Conservation (phyloP, 2,113 vertebrate genomes). For the Andinoacara biseriatus region DNA sequence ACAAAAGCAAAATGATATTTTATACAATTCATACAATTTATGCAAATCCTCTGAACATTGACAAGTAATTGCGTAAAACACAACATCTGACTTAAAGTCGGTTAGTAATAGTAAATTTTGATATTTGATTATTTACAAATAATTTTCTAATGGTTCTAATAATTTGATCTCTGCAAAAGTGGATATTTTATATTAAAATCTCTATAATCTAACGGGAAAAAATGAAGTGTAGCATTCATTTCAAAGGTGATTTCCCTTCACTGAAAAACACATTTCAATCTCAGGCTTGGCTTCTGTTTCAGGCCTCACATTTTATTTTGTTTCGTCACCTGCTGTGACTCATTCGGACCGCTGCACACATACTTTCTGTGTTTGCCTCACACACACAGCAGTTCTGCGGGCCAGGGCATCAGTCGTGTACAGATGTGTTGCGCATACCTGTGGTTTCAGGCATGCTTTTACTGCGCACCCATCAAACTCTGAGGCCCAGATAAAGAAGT, state of each 20-base stretch:
- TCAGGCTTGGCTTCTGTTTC: not conserved
- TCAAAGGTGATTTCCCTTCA: not conserved
- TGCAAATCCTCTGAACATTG: not conserved
- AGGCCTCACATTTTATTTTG: not conserved
- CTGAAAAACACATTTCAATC: not conserved
- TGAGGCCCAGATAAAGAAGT: not conserved
- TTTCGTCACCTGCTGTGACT: not conserved
- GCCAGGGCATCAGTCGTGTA: not conserved
- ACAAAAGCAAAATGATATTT: not conserved
- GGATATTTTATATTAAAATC: not conserved
- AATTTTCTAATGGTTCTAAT: not conserved
- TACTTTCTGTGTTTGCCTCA: not conserved
- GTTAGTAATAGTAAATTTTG: not conserved
- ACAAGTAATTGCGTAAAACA: not conserved
- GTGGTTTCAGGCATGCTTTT: constrained; percentile 1
- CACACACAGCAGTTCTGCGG: not conserved
- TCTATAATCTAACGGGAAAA: not conserved
- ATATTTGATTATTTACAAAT: not conserved
- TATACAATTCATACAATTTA: too few relatives aligned
- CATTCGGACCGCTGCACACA: not conserved
- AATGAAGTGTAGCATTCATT: not conserved
- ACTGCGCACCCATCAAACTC: not conserved
- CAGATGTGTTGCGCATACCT: constrained; percentile 13
- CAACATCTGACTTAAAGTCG: not conserved
- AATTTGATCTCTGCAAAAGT: not conserved